A percentile compares a stretch with the other conserved stretches of the same genome.
phyloP scores from a whole-genome alignment of 2,113 vertebrate genomes.

The Takifugu bimaculatus region DNA sequence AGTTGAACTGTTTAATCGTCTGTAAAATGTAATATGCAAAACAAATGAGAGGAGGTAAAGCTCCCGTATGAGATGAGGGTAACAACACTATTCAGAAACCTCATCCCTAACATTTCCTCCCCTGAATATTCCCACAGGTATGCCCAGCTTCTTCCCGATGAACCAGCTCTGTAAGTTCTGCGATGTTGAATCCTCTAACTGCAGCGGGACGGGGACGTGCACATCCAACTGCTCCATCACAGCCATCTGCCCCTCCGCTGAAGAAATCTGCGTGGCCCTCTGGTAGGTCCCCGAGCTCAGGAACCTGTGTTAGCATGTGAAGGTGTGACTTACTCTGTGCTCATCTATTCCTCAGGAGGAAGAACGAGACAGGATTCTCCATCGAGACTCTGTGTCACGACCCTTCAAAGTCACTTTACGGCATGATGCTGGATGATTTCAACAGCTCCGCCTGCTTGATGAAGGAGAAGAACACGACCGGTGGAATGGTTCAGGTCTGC shows the following conservation, averaged over 20 bases:
- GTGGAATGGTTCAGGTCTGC: constrained; percentile 81
- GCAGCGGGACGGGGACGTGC: constrained; percentile 78
- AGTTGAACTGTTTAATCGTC: too few relatives aligned
- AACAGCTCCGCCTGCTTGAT: constrained; percentile 80
- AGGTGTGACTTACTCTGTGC: background rate
- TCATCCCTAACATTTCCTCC: background rate
- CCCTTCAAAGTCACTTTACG: constrained; percentile 75
- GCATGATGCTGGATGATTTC: constrained; percentile 78
- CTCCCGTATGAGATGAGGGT: too few relatives aligned
- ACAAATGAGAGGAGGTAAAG: too few relatives aligned
- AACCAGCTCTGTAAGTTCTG: constrained; percentile 83
- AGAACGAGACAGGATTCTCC: constrained; percentile 78
- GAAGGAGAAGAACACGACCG: constrained; percentile 80
- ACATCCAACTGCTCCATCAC: constrained; percentile 81
- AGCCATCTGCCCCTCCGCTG: constrained; percentile 69
- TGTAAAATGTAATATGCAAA: too few relatives aligned
- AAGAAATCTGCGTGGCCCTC: constrained; percentile 86
- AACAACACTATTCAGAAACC: too few relatives aligned
- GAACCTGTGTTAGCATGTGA: background rate
- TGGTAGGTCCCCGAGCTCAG: constrained; percentile 75
- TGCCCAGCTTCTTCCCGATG: background rate
- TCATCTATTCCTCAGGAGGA: constrained; percentile 74
- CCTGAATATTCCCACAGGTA: constrained; percentile 39
- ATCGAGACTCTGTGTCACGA: constrained; percentile 88
- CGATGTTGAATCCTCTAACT: constrained; percentile 76